Percentiles rank a stretch among this genome's conserved stretches.
These are phyloP conservation scores for Apistogramma diplotaenia DNA, from an alignment of 2,113 vertebrate species.

Conservation along the genomic window DNA sequence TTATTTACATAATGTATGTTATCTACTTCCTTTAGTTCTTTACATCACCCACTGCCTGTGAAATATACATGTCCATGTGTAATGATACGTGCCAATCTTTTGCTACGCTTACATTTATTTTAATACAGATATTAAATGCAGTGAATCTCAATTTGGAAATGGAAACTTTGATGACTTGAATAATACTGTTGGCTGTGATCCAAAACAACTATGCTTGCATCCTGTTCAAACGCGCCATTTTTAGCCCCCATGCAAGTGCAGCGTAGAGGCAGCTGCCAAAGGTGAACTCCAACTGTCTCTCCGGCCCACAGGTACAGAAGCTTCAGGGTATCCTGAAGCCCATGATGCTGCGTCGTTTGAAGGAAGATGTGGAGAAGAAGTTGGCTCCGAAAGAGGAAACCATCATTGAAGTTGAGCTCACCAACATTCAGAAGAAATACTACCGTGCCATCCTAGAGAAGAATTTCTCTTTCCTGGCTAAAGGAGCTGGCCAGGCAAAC, in stretches of 20 bases:
- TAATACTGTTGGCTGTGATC: neutral
- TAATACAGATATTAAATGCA: neutral
- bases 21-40: neutral
- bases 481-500: conserved; percentile 94
- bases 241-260: neutral
- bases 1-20: neutral
- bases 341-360: conserved; percentile 96
- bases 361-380: conserved; percentile 99
- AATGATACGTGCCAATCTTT: neutral
- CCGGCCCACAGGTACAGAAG: conserved; percentile 87
- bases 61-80: neutral
- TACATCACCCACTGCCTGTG: neutral
- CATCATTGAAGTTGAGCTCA: conserved; percentile 98
- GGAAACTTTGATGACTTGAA: neutral
- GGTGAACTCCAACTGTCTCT: neutral
- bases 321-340: conserved; percentile 96
- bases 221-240: neutral
- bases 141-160: neutral
- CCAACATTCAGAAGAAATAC: conserved; percentile 99
- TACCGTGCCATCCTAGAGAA: conserved; percentile 97
- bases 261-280: neutral
- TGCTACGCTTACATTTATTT: neutral
- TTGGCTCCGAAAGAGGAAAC: conserved; percentile 98
- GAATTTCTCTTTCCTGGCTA: conserved; percentile 97
- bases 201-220: neutral